Percentiles rank a stretch among this genome's conserved stretches.
Evolutionary conservation across 2,888 invertebrate genomes (phyloP).

Genomic region (Epistrophe grossulariae): DNA sequence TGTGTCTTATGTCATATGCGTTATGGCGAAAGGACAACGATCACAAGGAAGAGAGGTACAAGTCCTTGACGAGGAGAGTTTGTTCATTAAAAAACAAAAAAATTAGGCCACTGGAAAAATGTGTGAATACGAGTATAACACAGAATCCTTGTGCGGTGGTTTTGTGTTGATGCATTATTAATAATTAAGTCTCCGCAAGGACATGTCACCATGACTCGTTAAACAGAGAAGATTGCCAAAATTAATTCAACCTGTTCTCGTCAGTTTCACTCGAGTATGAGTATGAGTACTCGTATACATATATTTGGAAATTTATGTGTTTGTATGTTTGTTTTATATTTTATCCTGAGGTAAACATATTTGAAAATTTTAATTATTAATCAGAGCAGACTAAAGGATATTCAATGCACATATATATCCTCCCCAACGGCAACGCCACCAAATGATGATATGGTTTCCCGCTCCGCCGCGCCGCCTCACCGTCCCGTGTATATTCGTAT

Average conservation of each 20-base stretch:
- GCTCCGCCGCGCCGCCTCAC: too few species aligned
- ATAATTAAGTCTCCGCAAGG: conserved; percentile 64
- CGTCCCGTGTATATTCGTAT: background rate
- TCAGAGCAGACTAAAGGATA: conserved; percentile 36
- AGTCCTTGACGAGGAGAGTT: conserved; percentile 47
- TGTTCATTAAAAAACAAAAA: conserved; percentile 23
- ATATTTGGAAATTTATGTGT: background rate
- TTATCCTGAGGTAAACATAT: conserved; percentile 36
- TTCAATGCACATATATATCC: conserved; percentile 10
- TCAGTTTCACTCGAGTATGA: background rate
- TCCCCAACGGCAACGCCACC: background rate
- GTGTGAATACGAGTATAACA: background rate
- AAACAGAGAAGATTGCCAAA: conserved; percentile 54
- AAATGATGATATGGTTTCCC: conserved; percentile 1
- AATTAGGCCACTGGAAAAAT: conserved; percentile 50
- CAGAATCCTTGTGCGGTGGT: conserved; percentile 34
- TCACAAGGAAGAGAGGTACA: background rate
- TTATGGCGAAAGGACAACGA: conserved; percentile 7
- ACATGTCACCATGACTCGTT: conserved; percentile 35
- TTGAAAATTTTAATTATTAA: conserved; percentile 62
- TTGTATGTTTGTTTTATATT: conserved; percentile 20
- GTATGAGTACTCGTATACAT: background rate
- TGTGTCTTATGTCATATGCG: conserved; percentile 46
- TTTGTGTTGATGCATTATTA: conserved; percentile 59
- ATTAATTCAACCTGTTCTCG: conserved; percentile 57